Conservation (phyloP, 1,140 invertebrate species). For the Drosophila insularis region DNA sequence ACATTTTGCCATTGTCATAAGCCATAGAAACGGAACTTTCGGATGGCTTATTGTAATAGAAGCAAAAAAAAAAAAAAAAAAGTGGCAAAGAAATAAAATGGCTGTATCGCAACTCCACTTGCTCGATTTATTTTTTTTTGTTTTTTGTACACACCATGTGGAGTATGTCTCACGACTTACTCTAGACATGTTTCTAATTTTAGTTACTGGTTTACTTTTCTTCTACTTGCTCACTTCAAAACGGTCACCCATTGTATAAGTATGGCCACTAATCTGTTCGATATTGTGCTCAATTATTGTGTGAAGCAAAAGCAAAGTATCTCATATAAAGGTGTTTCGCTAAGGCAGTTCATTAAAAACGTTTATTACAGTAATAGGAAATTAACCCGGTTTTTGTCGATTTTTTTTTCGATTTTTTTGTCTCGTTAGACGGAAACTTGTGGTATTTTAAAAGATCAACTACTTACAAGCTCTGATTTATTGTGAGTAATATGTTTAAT, state of each 20-base stretch:
- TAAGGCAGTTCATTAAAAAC: slow-evolving; percentile 66
- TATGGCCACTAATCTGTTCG: slow-evolving; percentile 59
- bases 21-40: slow-evolving; percentile 57
- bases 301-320: slow-evolving; percentile 10
- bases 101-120: slow-evolving; percentile 28
- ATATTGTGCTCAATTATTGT: slow-evolving; percentile 54
- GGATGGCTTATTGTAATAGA: slow-evolving; percentile 50
- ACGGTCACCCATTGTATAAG: slow-evolving; percentile 56
- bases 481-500: slow-evolving; percentile 39
- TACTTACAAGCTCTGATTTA: slow-evolving; percentile 39
- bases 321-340: slow-evolving; percentile 47
- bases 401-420: slow-evolving; percentile 4
- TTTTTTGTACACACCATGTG: slow-evolving; percentile 26
- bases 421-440: slow-evolving; percentile 44
- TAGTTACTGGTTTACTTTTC: slow-evolving; percentile 68
- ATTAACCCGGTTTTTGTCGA: slow-evolving; percentile 66
- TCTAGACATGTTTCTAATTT: slow-evolving; percentile 64
- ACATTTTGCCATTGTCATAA: slow-evolving; percentile 52
- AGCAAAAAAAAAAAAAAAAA: slow-evolving; percentile 23
- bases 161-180: slow-evolving; percentile 60
- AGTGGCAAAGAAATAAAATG: slow-evolving; percentile 16
- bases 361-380: slow-evolving; percentile 69
- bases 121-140: neutral
- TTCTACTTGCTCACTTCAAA: slow-evolving; percentile 52
- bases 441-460: slow-evolving; percentile 56